Evolutionary conservation across 2,888 invertebrate genomes (phyloP), one percentile per base, ranked within the genome.

Genomic region (Stenodema calcarata): DNA sequence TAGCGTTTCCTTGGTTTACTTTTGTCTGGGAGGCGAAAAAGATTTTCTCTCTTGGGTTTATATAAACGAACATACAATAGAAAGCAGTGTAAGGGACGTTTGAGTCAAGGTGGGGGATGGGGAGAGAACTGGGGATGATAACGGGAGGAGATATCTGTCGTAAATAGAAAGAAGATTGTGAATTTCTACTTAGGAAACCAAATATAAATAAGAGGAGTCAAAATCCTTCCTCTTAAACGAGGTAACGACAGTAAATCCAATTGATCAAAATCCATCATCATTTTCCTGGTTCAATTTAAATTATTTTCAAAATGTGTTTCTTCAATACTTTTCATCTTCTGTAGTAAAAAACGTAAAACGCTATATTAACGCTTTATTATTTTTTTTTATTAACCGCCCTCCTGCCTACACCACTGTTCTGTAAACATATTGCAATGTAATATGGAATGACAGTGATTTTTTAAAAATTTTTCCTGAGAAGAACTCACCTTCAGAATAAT

Each of bases 1-100:
- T 18, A 27, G 41, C 78, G 78, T 78, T 78, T 78, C 23, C 78
- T 78, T 78, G 27, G 78, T 78, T 78, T 78, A 78, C 78, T 78
- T 78, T 78, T 78, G 41, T 78, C 78, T 78, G 44, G 78, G 44
- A 78, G 41, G 78, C 42, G 78, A 78, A 78, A 44, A 41, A 78
- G 41, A 78, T 78, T 44, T 42, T 78, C 62, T 78, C 41, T 78
- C 78, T 44, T 23, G 78, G 27, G 78, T 62, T 62, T 62, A 78
- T 73, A 78, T 44, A 78, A 78, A 42, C 27, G 78, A 78, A 78
- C 44, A 78, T 78, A 41, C 78, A 78, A 78, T 44, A 42, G 78
- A 30, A 16, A 18, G 73, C 18, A 23, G 62, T 62, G 62, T 62
- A 62, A 23, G 23, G 23, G 62, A 62, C 62, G 62, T n/a, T 18